Percentiles rank a stretch among this genome's conserved stretches.
Conservation (phyloP, 2,888 invertebrate species). For the Ormia ochracea region DNA sequence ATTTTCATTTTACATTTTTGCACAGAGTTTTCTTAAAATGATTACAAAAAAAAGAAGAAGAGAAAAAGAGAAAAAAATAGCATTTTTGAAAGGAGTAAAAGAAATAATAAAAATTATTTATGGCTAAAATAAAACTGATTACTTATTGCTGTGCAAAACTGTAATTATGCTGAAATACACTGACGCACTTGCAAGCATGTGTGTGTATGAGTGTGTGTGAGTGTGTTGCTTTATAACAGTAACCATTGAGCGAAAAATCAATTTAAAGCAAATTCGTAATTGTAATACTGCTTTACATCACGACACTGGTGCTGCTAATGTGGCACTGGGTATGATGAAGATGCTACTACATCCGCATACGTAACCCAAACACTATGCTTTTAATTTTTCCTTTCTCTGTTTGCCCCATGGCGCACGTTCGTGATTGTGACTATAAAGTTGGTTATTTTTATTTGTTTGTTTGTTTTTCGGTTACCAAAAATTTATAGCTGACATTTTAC, state of each 20-base stretch:
- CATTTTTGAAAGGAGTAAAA: background rate
- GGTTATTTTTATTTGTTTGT: background rate
- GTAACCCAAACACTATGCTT: slow-evolving; percentile 6
- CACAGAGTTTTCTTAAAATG: background rate
- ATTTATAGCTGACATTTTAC: slow-evolving; percentile 47
- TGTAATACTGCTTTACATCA: background rate
- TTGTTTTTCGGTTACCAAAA: background rate
- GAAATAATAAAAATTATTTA: background rate
- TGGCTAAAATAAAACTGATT: background rate
- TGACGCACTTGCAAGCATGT: too few species aligned
- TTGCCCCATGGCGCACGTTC: background rate
- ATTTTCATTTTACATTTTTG: background rate
- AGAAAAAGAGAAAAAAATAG: background rate
- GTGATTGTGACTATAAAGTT: background rate
- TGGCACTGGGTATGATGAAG: slow-evolving; percentile 9
- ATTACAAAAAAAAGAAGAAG: background rate
- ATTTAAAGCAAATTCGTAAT: slow-evolving; percentile 21
- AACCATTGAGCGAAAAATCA: slow-evolving; percentile 11
- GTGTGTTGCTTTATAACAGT: background rate
- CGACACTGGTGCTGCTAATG: background rate
- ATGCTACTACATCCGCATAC: slow-evolving; percentile 36
- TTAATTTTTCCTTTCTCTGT: background rate
- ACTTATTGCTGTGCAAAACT: background rate
- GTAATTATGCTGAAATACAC: background rate
- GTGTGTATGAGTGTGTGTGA: background rate